These are phyloP conservation scores for Oryzias javanicus DNA, from an alignment of 2,113 vertebrate genomes.

Conservation along the genomic window DNA sequence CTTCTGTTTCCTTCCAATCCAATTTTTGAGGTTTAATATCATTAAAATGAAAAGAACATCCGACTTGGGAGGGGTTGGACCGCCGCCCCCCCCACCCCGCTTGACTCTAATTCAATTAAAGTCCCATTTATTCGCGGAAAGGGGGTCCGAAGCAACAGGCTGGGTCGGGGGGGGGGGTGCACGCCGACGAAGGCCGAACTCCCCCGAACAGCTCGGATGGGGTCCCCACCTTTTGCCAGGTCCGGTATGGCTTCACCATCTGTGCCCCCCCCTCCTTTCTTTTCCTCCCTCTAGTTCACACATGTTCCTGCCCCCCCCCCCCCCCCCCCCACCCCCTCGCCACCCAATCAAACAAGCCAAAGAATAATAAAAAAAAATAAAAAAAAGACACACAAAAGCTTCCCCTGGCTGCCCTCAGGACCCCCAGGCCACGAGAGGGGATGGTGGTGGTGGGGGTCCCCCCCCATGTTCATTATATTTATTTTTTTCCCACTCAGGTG, in stretches of 20 bases:
- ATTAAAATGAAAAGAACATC: no score
- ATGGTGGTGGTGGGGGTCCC: slow-evolving; percentile 7
- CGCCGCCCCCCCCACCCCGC: slow-evolving; percentile 80
- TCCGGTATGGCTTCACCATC: slow-evolving; percentile 95
- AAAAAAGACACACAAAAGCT: slow-evolving; percentile 90
- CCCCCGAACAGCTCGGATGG: slow-evolving; percentile 39
- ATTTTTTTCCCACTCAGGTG: slow-evolving; percentile 82
- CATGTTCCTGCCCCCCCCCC: slow-evolving; percentile 87
- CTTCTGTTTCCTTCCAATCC: not conserved
- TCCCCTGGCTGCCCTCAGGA: slow-evolving; percentile 76
- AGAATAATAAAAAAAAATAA: slow-evolving; percentile 90
- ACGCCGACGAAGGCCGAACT: slow-evolving; percentile 4
- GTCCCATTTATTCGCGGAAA: slow-evolving; percentile 91
- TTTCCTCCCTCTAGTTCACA: slow-evolving; percentile 80
- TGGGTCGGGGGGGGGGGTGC: slow-evolving; percentile 32
- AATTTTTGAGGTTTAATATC: not conserved
- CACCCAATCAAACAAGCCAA: slow-evolving; percentile 92
- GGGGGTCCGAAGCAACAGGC: slow-evolving; percentile 66
- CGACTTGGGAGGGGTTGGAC: slow-evolving; percentile 2
- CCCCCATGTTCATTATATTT: not conserved
- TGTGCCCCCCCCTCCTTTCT: slow-evolving; percentile 89
- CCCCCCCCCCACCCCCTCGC: no score
- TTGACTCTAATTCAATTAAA: slow-evolving; percentile 99
- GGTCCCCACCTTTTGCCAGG: slow-evolving; percentile 82
- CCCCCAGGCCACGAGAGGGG: slow-evolving; percentile 72